Base-by-base conservation (phyloP, 2,113 vertebrate species). In the Heterotilapia buettikoferi region DNA sequence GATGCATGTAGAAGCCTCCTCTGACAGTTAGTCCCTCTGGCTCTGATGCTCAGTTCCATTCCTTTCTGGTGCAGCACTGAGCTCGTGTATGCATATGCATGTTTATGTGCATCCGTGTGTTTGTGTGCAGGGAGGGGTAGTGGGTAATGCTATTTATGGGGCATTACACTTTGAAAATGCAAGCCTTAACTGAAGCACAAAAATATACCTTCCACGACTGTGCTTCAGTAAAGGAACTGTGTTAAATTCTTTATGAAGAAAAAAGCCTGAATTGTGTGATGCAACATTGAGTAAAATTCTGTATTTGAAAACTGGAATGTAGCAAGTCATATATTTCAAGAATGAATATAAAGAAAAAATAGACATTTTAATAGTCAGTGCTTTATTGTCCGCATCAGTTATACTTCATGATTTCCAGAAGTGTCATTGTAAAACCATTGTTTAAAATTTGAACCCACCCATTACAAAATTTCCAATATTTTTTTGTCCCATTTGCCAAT, bases 1-100 rank as follows among this genome's bases (percentile, higher is more conserved):
- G 92, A 95, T 93, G 92, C 90, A 92, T 94, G 84, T 89, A 88
- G 84, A 76, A 91, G 86, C 76, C 89, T 88, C 92, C 89, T 86
- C 88, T 89, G 91, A 92, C 87, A 92, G 86, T 90, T 81, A 87
- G 87, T 93, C 93, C 83, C 89, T 80, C 76, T 73, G 86, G 88
- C 73, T 89, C 56, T n/a, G 63, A 61, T 6, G 54, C 85, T 88
- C 54, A 80, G 43, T 85, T 89, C 57, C 53, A 80, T 86, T 86
- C 57, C 53, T 83, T 84, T 87, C 66, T 90, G 85, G 52, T 71
- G 52, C 36, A 86, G 80, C 18, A 73, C 38, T 31, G 54, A 68
- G n/a, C 29, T 56, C 11, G 40, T 13, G 26, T 36, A 47, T 78
- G 68, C 57, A 63, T 47, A 33, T 43, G 45, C 24, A 40, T 21